phyloP scores from a whole-genome alignment of 2,888 invertebrate species.

The Drosophila bunnanda region DNA sequence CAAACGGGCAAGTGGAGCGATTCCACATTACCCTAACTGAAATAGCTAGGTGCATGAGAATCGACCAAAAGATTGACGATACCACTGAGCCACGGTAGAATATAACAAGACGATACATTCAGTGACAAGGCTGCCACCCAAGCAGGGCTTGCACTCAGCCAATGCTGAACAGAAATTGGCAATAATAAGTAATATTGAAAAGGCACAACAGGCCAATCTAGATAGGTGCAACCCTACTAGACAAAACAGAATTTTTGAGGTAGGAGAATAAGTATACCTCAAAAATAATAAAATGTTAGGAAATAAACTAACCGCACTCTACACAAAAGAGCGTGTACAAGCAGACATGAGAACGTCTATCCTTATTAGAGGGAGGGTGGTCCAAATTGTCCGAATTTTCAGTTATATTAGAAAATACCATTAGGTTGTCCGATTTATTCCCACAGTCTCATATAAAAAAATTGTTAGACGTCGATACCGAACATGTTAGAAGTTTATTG shows the following conservation, averaged over 20 bases:
- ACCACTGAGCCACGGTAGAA: neutral
- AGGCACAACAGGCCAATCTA: conserved; percentile 1
- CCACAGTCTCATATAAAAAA: too few relatives aligned
- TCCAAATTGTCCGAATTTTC: neutral
- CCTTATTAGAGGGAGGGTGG: too few relatives aligned
- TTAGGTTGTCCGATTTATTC: too few relatives aligned
- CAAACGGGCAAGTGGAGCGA: too few relatives aligned
- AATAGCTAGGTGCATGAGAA: neutral
- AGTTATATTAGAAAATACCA: too few relatives aligned
- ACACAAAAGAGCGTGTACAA: too few relatives aligned
- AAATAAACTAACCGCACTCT: conserved; percentile 4
- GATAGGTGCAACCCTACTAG: neutral
- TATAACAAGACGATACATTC: neutral
- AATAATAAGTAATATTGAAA: neutral
- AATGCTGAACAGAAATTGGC: too few relatives aligned
- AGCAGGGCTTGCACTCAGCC: too few relatives aligned
- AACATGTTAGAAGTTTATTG: too few relatives aligned
- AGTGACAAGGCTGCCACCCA: neutral
- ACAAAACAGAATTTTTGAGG: conserved; percentile 1
- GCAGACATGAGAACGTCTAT: too few relatives aligned
- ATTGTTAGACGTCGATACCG: too few relatives aligned
- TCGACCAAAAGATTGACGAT: neutral
- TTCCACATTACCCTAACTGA: too few relatives aligned
- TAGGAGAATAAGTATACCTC: neutral
- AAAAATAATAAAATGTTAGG: conserved; percentile 19